Evolutionary conservation across 2,113 vertebrate genomes (phyloP).

Genomic region (Elephantulus edwardii): DNA sequence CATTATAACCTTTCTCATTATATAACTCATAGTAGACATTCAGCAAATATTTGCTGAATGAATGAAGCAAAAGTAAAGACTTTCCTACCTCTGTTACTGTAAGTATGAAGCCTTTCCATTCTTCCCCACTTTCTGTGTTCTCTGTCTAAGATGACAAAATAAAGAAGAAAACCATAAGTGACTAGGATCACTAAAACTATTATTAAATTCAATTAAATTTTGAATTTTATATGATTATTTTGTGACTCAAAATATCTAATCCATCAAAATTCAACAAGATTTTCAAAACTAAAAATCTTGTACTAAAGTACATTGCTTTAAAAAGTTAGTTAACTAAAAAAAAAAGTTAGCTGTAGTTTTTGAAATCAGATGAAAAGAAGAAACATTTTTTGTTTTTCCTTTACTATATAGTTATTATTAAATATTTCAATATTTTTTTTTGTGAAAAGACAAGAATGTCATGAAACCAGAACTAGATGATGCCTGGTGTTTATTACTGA

Average conservation of each 20-base stretch:
- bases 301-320: slow-evolving; percentile 18
- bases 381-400: slow-evolving; percentile 34
- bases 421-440: slow-evolving; percentile 50
- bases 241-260: neutral
- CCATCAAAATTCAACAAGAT: neutral
- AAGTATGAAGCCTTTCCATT: slow-evolving; percentile 89
- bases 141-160: slow-evolving; percentile 81
- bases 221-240: slow-evolving; percentile 13
- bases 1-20: neutral
- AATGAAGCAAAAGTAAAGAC: neutral
- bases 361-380: slow-evolving; percentile 43
- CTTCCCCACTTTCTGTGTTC: slow-evolving; percentile 83
- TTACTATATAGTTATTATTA: slow-evolving; percentile 18
- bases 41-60: slow-evolving; percentile 20
- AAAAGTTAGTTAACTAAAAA: slow-evolving; percentile 8
- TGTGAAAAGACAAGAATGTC: neutral
- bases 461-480: neutral
- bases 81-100: slow-evolving; percentile 86
- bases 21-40: neutral
- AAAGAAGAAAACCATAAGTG: neutral
- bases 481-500: no score
- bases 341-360: no score
- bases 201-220: slow-evolving; percentile 35
- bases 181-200: neutral
- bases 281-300: slow-evolving; percentile 22